Percentiles rank a stretch among this genome's conserved stretches.
Evolutionary conservation across 2,888 invertebrate species (phyloP).

Genomic region (Neocrepidodera transversa): DNA sequence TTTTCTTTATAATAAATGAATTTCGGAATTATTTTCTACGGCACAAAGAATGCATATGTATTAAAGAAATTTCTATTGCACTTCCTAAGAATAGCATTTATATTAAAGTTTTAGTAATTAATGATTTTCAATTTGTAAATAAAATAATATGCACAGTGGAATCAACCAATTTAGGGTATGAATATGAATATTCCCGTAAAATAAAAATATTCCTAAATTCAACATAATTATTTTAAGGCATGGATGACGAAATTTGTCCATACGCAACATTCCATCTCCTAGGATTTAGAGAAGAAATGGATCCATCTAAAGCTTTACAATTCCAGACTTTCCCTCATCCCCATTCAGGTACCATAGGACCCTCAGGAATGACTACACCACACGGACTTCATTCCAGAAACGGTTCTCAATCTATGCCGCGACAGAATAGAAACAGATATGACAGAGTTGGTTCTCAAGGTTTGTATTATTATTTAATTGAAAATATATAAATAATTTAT

Average conservation of each 20-base stretch:
- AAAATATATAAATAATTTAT: too few species aligned
- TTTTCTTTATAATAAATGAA: too few species aligned
- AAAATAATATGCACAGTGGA: too few species aligned
- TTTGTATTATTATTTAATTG: slow-evolving; percentile 28
- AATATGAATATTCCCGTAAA: background rate
- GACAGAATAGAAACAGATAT: slow-evolving; percentile 58
- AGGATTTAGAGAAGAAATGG: slow-evolving; percentile 96
- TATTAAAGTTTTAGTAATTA: too few species aligned
- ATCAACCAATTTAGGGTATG: slow-evolving; percentile 14
- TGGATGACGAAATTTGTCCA: slow-evolving; percentile 96
- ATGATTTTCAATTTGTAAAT: too few species aligned
- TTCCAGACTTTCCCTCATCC: slow-evolving; percentile 89
- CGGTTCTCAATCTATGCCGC: slow-evolving; percentile 88
- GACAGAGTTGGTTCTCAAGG: slow-evolving; percentile 61
- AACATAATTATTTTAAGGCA: slow-evolving; percentile 67
- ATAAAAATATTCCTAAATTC: background rate
- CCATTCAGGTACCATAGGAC: slow-evolving; percentile 84
- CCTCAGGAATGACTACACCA: slow-evolving; percentile 71
- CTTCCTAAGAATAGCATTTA: too few species aligned
- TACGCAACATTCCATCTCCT: slow-evolving; percentile 96
- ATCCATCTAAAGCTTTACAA: slow-evolving; percentile 87
- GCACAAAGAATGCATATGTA: too few species aligned
- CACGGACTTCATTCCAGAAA: slow-evolving; percentile 83
- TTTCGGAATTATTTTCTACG: too few species aligned
- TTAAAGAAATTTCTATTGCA: too few species aligned